Evolutionary conservation across 2,888 invertebrate genomes (phyloP).

Genomic region (Myopa tessellatipennis): DNA sequence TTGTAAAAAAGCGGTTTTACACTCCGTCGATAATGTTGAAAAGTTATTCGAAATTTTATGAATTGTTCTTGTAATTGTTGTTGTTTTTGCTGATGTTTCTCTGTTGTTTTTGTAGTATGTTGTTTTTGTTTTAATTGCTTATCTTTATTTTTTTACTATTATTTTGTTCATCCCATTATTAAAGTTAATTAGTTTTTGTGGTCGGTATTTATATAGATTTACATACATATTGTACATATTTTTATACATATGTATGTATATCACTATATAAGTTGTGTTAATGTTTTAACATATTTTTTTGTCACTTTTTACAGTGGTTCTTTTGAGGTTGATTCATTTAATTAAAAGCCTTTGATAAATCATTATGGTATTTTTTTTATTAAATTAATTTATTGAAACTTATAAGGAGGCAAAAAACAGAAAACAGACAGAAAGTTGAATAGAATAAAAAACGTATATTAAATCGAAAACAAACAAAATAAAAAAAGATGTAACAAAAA

Average conservation of each 20-base stretch:
- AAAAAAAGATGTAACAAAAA: neutral
- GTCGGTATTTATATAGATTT: neutral
- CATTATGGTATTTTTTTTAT: neutral
- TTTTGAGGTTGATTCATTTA: neutral
- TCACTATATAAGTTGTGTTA: neutral
- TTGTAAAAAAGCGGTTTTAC: too few relatives aligned
- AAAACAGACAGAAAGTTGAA: too few relatives aligned
- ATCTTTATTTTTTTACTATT: neutral
- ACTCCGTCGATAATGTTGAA: too few relatives aligned
- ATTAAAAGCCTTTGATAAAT: neutral
- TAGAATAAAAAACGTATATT: neutral
- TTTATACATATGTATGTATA: too few relatives aligned
- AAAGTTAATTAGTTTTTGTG: constrained; percentile 17
- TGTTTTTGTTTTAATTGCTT: neutral
- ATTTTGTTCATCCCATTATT: neutral
- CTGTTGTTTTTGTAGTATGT: neutral
- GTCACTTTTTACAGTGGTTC: too few relatives aligned
- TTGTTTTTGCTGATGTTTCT: neutral
- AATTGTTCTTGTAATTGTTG: neutral
- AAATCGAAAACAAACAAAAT: neutral
- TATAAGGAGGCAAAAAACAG: too few relatives aligned
- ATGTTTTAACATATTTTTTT: neutral
- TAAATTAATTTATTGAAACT: neutral
- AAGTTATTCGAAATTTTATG: too few relatives aligned
- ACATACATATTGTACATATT: too few relatives aligned